Percentiles rank a stretch among this genome's conserved stretches.
Evolutionary conservation across 2,888 invertebrate genomes (phyloP).

Genomic region (Spisula subtruncata): DNA sequence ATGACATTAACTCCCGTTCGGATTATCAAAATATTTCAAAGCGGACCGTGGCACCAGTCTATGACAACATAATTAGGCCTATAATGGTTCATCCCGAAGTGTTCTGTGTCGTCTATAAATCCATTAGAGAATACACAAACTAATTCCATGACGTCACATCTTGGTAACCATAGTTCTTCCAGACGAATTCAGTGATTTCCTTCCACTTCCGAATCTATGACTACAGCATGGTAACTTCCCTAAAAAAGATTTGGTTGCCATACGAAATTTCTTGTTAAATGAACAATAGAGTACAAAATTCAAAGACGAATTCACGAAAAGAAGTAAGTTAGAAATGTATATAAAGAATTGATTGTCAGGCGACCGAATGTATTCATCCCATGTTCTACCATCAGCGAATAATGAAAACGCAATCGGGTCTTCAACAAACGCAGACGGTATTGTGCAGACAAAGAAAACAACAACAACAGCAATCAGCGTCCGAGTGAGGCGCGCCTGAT

Average conservation of each 20-base stretch:
- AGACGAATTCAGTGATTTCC: neutral
- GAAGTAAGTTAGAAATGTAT: constrained; percentile 79
- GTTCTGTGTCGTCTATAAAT: too few species aligned
- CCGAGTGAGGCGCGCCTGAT: constrained; percentile 83
- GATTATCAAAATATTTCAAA: too few species aligned
- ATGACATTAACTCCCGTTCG: too few species aligned
- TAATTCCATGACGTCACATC: neutral
- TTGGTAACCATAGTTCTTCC: neutral
- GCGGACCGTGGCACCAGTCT: too few species aligned
- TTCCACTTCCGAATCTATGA: neutral
- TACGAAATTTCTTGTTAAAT: constrained; percentile 81
- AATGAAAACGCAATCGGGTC: constrained; percentile 77
- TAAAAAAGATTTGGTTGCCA: constrained; percentile 54
- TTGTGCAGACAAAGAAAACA: constrained; percentile 81
- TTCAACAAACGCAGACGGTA: constrained; percentile 83
- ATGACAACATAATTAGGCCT: too few species aligned
- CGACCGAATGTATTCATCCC: constrained; percentile 69
- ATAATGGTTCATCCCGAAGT: too few species aligned
- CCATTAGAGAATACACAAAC: too few species aligned
- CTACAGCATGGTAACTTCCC: constrained; percentile 13
- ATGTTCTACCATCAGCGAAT: constrained; percentile 66
- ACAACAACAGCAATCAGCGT: constrained; percentile 83
- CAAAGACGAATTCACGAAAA: constrained; percentile 82
- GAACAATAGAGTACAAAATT: constrained; percentile 86
- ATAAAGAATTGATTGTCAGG: constrained; percentile 70